These are phyloP conservation scores for Hydractinia symbiolongicarpus DNA, from an alignment of 30 jellyfish, hydroid and myxozoan genomes.

Conservation along the genomic window DNA sequence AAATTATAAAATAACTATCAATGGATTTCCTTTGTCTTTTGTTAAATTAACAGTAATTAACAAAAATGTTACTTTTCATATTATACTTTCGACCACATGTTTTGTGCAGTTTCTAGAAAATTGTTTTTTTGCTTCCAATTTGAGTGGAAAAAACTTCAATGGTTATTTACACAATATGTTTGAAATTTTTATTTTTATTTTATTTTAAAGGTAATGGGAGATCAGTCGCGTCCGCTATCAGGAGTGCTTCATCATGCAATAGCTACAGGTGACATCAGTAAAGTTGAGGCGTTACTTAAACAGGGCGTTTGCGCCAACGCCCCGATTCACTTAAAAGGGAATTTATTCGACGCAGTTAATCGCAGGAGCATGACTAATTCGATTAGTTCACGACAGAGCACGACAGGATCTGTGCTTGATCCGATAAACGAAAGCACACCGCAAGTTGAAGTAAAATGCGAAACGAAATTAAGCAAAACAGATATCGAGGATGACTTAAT, in stretches of 20 bases:
- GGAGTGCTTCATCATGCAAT: slow-evolving; percentile 37
- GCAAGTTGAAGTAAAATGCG: background rate
- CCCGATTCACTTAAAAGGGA: slow-evolving; percentile 8
- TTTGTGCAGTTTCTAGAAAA: no score
- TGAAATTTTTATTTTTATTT: background rate
- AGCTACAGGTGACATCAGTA: slow-evolving; percentile 27
- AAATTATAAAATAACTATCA: no score
- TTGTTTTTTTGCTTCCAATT: no score
- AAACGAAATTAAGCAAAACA: background rate
- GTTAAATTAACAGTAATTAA: no score
- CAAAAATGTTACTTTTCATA: no score
- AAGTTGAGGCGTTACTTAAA: slow-evolving; percentile 19
- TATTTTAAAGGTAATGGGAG: background rate
- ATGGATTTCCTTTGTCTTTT: no score
- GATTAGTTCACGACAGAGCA: background rate
- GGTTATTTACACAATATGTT: background rate
- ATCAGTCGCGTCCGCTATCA: slow-evolving; percentile 21
- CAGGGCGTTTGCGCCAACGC: slow-evolving; percentile 21
- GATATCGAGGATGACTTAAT: background rate
- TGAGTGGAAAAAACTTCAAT: no score
- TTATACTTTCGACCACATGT: no score
- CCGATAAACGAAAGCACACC: slow-evolving; percentile 15
- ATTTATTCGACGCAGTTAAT: slow-evolving; percentile 24
- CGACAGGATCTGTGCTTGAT: background rate
- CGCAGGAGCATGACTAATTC: slow-evolving; percentile 21